Evolutionary conservation across 2,113 vertebrate species (phyloP), one percentile per base, ranked within the genome.

Genomic region (Nesoenas mayeri): DNA sequence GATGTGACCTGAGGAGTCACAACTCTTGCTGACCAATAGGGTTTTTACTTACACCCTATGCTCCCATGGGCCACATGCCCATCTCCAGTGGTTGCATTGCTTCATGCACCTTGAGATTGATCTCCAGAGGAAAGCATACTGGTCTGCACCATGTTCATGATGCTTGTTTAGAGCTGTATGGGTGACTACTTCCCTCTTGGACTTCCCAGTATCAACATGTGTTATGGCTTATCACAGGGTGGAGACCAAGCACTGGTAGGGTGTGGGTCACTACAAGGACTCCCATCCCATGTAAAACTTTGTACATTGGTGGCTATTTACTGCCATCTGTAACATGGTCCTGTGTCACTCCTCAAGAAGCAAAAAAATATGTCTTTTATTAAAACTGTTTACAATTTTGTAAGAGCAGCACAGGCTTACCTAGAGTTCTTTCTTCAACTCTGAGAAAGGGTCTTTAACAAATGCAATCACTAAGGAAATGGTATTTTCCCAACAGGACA

Each of bases 61-160:
- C 15, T 50, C 3, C n/a, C 3, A 3, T 1, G 25, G 66, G 38
- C 54, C 54, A 58, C 19, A 38, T 25, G 34, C 29, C 3, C 40
- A 80, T 26, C 18, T 61, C 15, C 15, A 28, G 42, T 8, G 26
- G 6, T 3, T 54, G 38, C 28, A 11, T 7, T 20, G 57, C 22
- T 36, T 71, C 62, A 6, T 3, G 15, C n/a, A 38, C 20, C 26
- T 36, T 40, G 42, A 60, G 32, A 24, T 9, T 16, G 32, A 53
- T 34, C 36, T 65, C 44, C 36, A 78, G 61, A 40, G 34, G 42
- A 42, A 78, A 66, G 36, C 0, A 2, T 11, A 19, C 4, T 15
- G 51, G 47, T 56, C 31, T 36, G 65, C 42, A 75, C 32, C 11
- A 5, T 0, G 7, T 6, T 32, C 32, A 31, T 0, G 0, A 25